A percentile compares a stretch with the other conserved stretches of the same genome.
Evolutionary conservation across 2,888 invertebrate genomes (phyloP).

Genomic region (Cenopis cana): DNA sequence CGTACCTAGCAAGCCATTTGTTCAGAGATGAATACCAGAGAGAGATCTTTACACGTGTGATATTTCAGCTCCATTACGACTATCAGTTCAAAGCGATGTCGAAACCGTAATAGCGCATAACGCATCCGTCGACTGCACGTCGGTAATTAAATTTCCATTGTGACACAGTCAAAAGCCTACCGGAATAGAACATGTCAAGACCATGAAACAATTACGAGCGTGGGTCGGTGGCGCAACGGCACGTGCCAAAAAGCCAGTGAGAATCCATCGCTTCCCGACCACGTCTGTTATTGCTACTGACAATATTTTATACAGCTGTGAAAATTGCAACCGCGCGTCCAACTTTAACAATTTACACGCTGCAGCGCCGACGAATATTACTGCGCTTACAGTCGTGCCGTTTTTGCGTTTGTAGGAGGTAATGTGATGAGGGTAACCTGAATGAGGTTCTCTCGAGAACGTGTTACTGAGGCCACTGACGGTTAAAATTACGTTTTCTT

Average conservation of each 20-base stretch:
- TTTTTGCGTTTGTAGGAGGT: constrained; percentile 23
- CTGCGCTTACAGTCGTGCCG: constrained; percentile 45
- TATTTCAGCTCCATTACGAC: constrained; percentile 15
- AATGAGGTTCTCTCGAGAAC: constrained; percentile 15
- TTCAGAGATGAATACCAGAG: constrained; percentile 3
- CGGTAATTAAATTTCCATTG: constrained; percentile 33
- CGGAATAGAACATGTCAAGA: constrained; percentile 35
- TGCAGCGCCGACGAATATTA: constrained; percentile 61
- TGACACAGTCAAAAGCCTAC: constrained; percentile 38
- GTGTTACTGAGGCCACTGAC: background rate
- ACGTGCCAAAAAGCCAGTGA: constrained; percentile 72
- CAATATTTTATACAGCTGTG: constrained; percentile 77
- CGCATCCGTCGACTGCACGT: constrained; percentile 22
- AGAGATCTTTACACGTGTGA: constrained; percentile 23
- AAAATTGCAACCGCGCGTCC: constrained; percentile 76
- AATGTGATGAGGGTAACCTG: constrained; percentile 38
- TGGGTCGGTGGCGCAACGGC: constrained; percentile 51
- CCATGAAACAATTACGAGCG: constrained; percentile 45
- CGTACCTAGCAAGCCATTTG: background rate
- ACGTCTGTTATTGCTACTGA: constrained; percentile 63
- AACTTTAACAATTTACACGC: constrained; percentile 79
- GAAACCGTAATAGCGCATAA: constrained; percentile 24
- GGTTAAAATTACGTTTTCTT: background rate
- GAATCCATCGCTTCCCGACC: constrained; percentile 61
- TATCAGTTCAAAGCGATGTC: constrained; percentile 25